Percentiles rank a stretch among this genome's conserved stretches.
Conservation (phyloP, 1,140 invertebrate genomes). For the Eueides isabella region DNA sequence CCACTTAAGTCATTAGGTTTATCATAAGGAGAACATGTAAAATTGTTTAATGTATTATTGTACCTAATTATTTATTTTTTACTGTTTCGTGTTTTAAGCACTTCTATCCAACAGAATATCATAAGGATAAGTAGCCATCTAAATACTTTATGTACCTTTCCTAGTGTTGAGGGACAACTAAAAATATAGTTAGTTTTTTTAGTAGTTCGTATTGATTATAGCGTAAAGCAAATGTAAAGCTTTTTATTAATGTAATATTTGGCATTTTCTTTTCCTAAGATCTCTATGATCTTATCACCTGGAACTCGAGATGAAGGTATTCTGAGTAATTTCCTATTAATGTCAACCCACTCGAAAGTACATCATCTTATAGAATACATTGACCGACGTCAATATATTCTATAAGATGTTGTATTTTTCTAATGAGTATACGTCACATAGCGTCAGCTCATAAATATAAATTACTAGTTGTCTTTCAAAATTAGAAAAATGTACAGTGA, state of each 20-base stretch:
- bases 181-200: too few species aligned
- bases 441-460: neutral
- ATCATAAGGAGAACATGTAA: neutral
- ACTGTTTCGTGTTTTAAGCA: too few species aligned
- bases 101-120: too few species aligned
- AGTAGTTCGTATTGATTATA: too few species aligned
- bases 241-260: too few species aligned
- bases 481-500: neutral
- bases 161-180: too few species aligned
- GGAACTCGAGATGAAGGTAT: neutral
- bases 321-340: neutral
- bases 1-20: neutral
- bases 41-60: too few species aligned
- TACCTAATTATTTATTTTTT: too few species aligned
- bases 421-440: too few species aligned
- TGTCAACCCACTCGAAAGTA: constrained; percentile 2
- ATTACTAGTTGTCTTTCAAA: neutral
- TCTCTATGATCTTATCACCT: neutral
- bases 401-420: neutral
- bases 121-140: too few species aligned
- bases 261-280: neutral
- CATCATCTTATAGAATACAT: too few species aligned
- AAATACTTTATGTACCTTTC: too few species aligned
- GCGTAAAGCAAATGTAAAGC: neutral
- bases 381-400: neutral